Evolutionary conservation across 2,888 invertebrate genomes (phyloP).

Genomic region (Carpatolechia fugitivella): DNA sequence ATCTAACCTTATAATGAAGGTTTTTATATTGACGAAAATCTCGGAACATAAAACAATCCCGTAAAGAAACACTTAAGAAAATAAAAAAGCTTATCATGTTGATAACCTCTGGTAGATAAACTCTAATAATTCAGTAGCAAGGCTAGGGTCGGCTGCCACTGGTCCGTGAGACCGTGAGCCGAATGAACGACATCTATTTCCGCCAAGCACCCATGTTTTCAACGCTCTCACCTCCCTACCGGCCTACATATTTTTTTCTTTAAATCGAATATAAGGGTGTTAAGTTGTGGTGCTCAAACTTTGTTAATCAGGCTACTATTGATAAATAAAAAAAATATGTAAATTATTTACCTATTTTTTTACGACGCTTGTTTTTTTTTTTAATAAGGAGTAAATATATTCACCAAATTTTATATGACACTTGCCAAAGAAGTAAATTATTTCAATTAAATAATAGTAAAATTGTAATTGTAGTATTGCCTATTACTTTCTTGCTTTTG

Average conservation of each 20-base stretch:
- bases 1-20: no score
- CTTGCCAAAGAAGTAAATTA: no score
- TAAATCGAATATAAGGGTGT: slow-evolving; percentile 17
- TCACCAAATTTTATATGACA: no score
- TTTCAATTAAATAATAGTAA: no score
- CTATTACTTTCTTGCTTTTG: no score
- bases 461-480: no score
- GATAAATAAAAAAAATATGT: background rate
- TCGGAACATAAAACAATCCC: background rate
- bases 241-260: slow-evolving; percentile 19
- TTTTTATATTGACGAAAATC: no score
- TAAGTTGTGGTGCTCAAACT: slow-evolving; percentile 13
- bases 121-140: slow-evolving; percentile 5
- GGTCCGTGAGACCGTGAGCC: slow-evolving; percentile 2
- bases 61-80: background rate
- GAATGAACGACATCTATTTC: slow-evolving; percentile 14
- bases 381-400: no score
- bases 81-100: background rate
- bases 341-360: no score
- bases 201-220: slow-evolving; percentile 11
- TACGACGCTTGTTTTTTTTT: no score
- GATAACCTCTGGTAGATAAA: background rate
- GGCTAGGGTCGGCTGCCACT: background rate
- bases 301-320: background rate
- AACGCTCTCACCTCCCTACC: slow-evolving; percentile 9